phyloP scores from a whole-genome alignment of 2,888 invertebrate species.

The Melinopterus prodromus region DNA sequence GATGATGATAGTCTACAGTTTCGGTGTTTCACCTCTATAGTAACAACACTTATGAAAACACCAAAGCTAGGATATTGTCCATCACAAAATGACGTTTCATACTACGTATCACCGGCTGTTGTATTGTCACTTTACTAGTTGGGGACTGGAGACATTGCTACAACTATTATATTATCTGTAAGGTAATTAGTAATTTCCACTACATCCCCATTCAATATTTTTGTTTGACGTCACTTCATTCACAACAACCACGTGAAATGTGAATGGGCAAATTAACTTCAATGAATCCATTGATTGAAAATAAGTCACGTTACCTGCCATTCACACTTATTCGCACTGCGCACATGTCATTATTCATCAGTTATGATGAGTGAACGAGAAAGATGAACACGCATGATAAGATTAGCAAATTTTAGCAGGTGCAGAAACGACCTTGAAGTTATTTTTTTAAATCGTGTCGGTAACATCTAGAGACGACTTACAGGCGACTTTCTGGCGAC shows the following conservation, averaged over 20 bases:
- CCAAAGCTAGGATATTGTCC: no score
- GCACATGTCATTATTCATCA: neutral
- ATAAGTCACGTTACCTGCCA: neutral
- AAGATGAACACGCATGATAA: conserved; percentile 4
- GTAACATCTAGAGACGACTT: neutral
- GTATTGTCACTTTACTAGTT: no score
- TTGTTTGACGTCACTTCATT: neutral
- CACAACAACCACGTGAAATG: neutral
- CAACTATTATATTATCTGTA: no score
- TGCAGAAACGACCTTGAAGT: neutral
- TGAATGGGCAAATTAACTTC: neutral
- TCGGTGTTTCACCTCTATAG: no score
- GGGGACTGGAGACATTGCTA: no score
- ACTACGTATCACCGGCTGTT: no score
- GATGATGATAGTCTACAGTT: no score
- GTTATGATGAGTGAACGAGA: neutral
- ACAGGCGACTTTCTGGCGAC: no score
- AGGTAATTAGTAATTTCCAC: no score
- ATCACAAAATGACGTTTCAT: no score
- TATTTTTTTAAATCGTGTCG: neutral
- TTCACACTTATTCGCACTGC: neutral
- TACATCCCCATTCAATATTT: no score
- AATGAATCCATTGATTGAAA: conserved; percentile 4
- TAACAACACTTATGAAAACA: no score
- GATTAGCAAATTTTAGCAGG: neutral